Base-by-base conservation (phyloP, 64 coral and sea anemone species). In the Montipora cactus region DNA sequence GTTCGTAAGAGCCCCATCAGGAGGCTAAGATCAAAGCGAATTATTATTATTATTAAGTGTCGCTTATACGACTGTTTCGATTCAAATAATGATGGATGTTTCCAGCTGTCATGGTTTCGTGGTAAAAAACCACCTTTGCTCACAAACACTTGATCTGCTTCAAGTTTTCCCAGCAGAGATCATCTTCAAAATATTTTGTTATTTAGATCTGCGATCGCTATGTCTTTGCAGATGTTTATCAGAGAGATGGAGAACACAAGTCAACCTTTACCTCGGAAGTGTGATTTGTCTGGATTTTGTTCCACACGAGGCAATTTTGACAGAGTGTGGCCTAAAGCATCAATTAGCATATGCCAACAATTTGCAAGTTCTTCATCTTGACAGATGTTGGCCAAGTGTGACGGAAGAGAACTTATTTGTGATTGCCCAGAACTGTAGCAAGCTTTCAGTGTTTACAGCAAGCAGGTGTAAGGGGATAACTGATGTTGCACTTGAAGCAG, bases 371-470 rank as follows among this genome's bases (percentile, higher is more conserved):
- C 55, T 98, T 49, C 76, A 78, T 47, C 76, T 93, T 15, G 96
- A 98, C 57, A 87, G 53, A 7, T 98, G 96, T 83, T 98, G 96
- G 96, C 79, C 81, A 37, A 93, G 96, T 79, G 91, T 93, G 3
- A 93, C 91, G 53, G 96, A 98, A 58, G 94, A 95, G 37, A 95
- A 89, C 67, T 14, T 98, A 47, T 86, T 61, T 77, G 44, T 93
- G 44, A 79, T 98, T 46, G 84, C 92, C 44, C 95, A 73, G 55
- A 98, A 98, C 74, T 98, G 94, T 61, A 88, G 76, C 6, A 98
- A 98, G 67, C 89, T 98, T 45, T 84, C 87, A 67, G 81, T 94
- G 49, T 67, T 98, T 8, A 91, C 85, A 20, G 77, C 88, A 7
- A 93, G 74, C 48, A 80, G 91, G 91, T 98, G 96, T 70, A 95